Evolutionary conservation across 2,113 vertebrate species (phyloP).

Genomic region (Calcarius ornatus): DNA sequence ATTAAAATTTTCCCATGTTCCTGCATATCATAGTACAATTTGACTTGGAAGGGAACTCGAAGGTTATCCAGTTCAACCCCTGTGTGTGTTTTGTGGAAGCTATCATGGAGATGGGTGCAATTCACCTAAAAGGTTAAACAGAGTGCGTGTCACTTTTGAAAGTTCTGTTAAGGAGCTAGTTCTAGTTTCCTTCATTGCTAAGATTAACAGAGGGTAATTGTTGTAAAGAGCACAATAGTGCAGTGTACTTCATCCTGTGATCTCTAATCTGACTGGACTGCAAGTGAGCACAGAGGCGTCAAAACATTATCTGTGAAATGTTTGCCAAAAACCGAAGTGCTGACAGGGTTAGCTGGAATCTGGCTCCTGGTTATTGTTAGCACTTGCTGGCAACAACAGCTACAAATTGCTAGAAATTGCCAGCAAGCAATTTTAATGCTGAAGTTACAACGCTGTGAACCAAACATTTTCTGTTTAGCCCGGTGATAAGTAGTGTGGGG

Average conservation of each 20-base stretch:
- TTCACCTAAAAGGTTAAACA: background rate
- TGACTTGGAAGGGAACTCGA: background rate
- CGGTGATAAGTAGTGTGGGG: rapidly evolving
- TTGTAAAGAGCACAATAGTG: background rate
- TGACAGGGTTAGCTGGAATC: slow-evolving; percentile 15
- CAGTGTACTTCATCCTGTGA: background rate
- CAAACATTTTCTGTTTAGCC: background rate
- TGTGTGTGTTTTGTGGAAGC: background rate
- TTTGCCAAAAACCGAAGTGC: slow-evolving; percentile 18
- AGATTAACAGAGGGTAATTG: background rate
- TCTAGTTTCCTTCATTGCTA: background rate
- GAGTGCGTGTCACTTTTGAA: background rate
- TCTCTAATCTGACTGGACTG: background rate
- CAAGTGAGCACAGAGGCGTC: background rate
- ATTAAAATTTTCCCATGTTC: background rate
- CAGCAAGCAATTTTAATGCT: background rate
- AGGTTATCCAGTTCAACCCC: background rate
- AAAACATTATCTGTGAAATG: background rate
- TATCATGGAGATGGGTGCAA: too few relatives aligned
- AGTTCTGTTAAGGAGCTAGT: background rate
- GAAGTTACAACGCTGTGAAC: background rate
- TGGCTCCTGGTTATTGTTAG: slow-evolving; percentile 11
- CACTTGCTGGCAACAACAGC: background rate
- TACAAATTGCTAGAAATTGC: background rate
- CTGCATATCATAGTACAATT: too few relatives aligned